Base-by-base conservation (phyloP, 2,797 vertebrate genomes). In the Pseudochirops corinnae region DNA sequence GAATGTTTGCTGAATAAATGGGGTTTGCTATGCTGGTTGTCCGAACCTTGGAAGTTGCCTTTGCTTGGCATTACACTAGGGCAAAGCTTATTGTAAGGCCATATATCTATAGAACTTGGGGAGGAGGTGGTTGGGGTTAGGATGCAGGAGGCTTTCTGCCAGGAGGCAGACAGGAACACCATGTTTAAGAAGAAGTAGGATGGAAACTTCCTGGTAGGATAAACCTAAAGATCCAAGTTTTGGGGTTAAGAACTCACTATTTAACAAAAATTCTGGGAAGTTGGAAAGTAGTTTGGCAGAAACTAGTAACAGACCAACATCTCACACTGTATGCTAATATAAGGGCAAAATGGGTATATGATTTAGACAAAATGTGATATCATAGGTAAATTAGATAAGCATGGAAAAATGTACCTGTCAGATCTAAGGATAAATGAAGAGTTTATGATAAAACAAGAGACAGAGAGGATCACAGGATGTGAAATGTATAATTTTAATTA, bases 61-160 rank as follows among this genome's bases (percentile, higher is more conserved):
- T n/a, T n/a, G n/a, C n/a, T n/a, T n/a, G n/a, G n/a, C n/a, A n/a
- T n/a, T n/a, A n/a, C n/a, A n/a, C n/a, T n/a, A n/a, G 26, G 24
- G 26, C 56, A 57, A 57, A 57, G 56, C 98, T 98, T 53, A 98
- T 98, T 95, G 98, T 98, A 92, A 99, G 98, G 52, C 99, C 99
- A 29, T 99, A 99, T 97, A 99, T 98, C 62, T 99, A 99, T 55
- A 99, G 98, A 60, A 99, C 99, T 46, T 99, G 99, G 58, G 99
- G 99, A 4, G 99, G 99, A 0, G 99, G 99, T 3, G 99, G 99
- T 0, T 99, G 4, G 99, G 99, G 99, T 99, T 29, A 99, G 99
- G 0, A 7, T 0, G 99, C 99, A 0, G 99, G 99, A 2, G 99
- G 99, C 56, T 56, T 56, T 56, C 56, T 56, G 0, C 99, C 99